These are phyloP conservation scores for Piaya cayana DNA, from an alignment of 2,113 vertebrate species.

Conservation along the genomic window DNA sequence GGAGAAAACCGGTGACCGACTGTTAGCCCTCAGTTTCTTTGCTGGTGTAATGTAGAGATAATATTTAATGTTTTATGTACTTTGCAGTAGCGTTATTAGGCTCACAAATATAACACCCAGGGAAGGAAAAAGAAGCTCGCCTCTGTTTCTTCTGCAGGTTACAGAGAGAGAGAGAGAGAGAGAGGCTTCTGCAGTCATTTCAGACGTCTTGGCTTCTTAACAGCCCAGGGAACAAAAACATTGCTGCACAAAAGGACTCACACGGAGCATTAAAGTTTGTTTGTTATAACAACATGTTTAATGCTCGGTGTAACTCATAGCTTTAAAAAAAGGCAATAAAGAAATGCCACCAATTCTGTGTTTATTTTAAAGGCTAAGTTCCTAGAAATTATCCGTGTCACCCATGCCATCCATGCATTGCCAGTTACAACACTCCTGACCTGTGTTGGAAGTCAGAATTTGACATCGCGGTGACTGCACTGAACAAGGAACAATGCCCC, in stretches of 20 bases:
- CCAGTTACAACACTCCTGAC: neutral
- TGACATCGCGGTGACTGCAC: neutral
- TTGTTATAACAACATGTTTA: neutral
- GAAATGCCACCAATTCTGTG: neutral
- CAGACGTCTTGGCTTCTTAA: neutral
- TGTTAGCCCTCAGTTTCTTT: slow-evolving; percentile 38
- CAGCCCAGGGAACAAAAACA: neutral
- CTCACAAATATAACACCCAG: slow-evolving; percentile 53
- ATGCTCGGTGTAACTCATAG: neutral
- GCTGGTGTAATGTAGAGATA: slow-evolving; percentile 37
- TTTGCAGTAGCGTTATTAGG: slow-evolving; percentile 62
- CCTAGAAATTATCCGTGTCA: neutral
- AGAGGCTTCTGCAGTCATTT: neutral
- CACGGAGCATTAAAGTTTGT: neutral
- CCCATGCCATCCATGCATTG: accelerated
- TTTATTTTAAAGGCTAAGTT: neutral
- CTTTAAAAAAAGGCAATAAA: neutral
- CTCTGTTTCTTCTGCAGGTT: neutral
- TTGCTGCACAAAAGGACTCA: neutral
- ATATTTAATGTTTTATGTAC: slow-evolving; percentile 59
- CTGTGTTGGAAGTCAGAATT: neutral
- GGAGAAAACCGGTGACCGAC: neutral
- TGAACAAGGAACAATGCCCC: neutral
- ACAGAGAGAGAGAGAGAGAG: neutral
- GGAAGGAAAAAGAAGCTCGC: slow-evolving; percentile 34